Conservation (phyloP, 2,888 invertebrate genomes). For the Schrankia costaestrigalis region DNA sequence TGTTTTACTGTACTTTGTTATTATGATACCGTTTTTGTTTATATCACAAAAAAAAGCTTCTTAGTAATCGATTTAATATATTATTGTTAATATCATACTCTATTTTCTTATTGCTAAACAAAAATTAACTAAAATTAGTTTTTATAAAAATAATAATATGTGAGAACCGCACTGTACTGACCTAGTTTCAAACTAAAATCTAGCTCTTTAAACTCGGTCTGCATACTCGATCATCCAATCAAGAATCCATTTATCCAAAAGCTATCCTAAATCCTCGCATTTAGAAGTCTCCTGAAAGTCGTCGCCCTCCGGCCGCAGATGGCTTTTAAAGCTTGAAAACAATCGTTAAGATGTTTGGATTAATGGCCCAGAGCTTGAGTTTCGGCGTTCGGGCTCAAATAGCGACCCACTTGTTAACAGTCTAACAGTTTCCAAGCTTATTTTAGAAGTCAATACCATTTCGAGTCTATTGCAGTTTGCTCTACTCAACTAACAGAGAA, state of each 20-base stretch:
- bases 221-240: constrained; percentile 39
- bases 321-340: constrained; percentile 63
- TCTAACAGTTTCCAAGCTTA: constrained; percentile 27
- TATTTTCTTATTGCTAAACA: too few relatives aligned
- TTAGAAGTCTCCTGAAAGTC: constrained; percentile 42
- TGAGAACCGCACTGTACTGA: constrained; percentile 9
- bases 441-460: constrained; percentile 35
- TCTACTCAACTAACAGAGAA: constrained; percentile 24
- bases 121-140: too few relatives aligned
- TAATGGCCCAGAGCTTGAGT: constrained; percentile 42
- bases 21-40: too few relatives aligned
- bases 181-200: constrained; percentile 11
- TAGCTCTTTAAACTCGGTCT: constrained; percentile 13
- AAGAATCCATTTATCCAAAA: constrained; percentile 45
- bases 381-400: constrained; percentile 26
- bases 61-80: too few relatives aligned
- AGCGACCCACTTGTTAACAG: constrained; percentile 32
- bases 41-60: too few relatives aligned
- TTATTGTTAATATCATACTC: too few relatives aligned
- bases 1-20: too few relatives aligned
- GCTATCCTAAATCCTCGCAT: constrained; percentile 43
- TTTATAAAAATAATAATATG: too few relatives aligned
- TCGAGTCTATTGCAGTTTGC: constrained; percentile 23
- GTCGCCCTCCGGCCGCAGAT: constrained; percentile 50
- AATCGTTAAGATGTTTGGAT: constrained; percentile 58